Base-by-base conservation (phyloP, 2,888 invertebrate species). In the Drosophila maculinotata region DNA sequence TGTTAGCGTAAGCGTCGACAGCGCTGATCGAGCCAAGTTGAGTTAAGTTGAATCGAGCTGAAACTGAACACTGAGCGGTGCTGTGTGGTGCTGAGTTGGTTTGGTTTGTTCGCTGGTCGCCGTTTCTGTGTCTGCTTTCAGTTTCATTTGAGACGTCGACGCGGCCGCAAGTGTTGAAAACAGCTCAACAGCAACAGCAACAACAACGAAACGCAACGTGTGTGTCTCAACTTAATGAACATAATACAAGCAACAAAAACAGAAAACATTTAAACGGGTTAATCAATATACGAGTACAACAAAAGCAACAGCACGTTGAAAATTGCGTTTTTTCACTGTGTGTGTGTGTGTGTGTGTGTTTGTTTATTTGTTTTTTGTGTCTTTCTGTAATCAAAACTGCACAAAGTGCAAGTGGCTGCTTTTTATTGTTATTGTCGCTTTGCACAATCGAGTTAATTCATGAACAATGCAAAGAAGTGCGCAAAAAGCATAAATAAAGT, bases 141-240 rank as follows among this genome's bases (percentile, higher is more conserved):
- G 91, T 91, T 91, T 91, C 91, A 89, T 91, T 91, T 90, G 85
- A 91, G 88, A 89, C 90, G 88, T 89, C 79, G 88, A 79, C 85
- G 87, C 86, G 87, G 57, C 48, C 79, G 82, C 87, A 82, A 81
- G 87, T 85, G 79, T 68, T 77, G 53, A 60, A 63, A 65, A 30
- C 33, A 64, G 60, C 41, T 51, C 33, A 31, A 39, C 62, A 20
- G 15, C 26, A 53, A 23, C 23, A 41, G 38, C 38, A 41, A 23
- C 35, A 59, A 23, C 48, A 58, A 48, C 49, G 45, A 41, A 41
- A 63, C 62, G 72, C 62, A 74, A 62, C 71, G 74, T 62, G 71
- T 71, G 67, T 73, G 54, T 44, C 57, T 62, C 49, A 49, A 35
- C 48, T 71, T 60, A 66, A 72, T 23, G 48, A 66, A 65, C 54